A percentile compares a stretch with the other conserved stretches of the same genome.
Evolutionary conservation across 2,888 invertebrate species (phyloP).

Genomic region (Cheilosia impressa): DNA sequence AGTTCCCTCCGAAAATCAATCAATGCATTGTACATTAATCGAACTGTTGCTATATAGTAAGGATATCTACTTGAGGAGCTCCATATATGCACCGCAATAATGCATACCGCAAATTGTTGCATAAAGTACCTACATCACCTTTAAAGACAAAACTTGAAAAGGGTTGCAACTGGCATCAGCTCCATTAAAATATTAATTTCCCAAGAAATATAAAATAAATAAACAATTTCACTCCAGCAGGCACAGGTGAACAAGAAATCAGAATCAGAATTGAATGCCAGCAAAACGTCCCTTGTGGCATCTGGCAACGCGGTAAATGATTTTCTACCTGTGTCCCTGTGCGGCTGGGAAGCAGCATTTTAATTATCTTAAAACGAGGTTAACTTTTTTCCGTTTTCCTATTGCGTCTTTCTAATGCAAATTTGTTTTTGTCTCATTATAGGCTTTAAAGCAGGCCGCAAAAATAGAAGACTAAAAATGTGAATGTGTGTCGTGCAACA

Average conservation of each 20-base stretch:
- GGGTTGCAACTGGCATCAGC: too few relatives aligned
- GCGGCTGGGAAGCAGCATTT: background rate
- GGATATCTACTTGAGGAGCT: too few relatives aligned
- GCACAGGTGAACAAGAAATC: background rate
- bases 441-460: slow-evolving; percentile 32
- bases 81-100: too few relatives aligned
- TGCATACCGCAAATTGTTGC: too few relatives aligned
- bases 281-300: background rate
- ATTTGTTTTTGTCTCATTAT: slow-evolving; percentile 20
- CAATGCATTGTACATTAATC: background rate
- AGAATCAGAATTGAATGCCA: background rate
- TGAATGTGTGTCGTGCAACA: slow-evolving; percentile 21
- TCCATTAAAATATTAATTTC: too few relatives aligned
- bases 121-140: too few relatives aligned
- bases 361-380: slow-evolving; percentile 35
- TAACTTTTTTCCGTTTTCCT: slow-evolving; percentile 4
- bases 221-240: too few relatives aligned
- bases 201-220: too few relatives aligned
- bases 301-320: background rate
- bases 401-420: slow-evolving; percentile 18
- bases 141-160: too few relatives aligned
- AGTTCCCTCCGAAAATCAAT: background rate
- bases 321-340: background rate
- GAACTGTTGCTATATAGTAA: background rate
- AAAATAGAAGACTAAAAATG: slow-evolving; percentile 2